Percentiles rank a stretch among this genome's conserved stretches.
Evolutionary conservation across 1,140 invertebrate species (phyloP).

Genomic region (Druon quercuslanigerum): DNA sequence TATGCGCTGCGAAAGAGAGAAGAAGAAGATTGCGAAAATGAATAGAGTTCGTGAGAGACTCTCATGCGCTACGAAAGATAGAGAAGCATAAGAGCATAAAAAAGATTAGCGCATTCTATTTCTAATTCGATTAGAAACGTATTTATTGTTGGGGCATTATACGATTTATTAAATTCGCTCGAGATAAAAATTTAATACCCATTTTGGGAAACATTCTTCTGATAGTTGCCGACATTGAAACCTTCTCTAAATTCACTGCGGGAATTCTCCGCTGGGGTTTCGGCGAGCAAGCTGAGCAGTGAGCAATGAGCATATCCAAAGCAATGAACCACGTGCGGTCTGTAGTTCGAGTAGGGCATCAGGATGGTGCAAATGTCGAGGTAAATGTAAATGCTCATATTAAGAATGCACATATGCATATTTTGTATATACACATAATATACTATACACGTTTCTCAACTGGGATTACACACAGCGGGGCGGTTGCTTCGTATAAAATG

Average conservation of each 20-base stretch:
- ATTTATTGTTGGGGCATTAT: too few species aligned
- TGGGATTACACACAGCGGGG: conserved; percentile 35
- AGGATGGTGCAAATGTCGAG: conserved; percentile 19
- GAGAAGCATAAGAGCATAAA: too few species aligned
- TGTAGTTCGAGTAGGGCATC: conserved; percentile 16
- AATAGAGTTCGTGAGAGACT: too few species aligned
- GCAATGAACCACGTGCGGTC: conserved; percentile 26
- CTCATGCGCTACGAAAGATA: too few species aligned
- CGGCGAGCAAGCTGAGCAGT: background rate
- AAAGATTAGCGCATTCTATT: too few species aligned
- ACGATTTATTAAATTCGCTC: too few species aligned
- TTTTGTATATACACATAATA: conserved; percentile 31
- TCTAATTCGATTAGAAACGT: too few species aligned
- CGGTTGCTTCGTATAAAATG: conserved; percentile 35
- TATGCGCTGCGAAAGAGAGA: too few species aligned
- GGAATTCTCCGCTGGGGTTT: conserved; percentile 8
- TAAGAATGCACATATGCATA: background rate
- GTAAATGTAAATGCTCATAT: conserved; percentile 35
- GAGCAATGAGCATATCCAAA: conserved; percentile 6
- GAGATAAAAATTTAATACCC: background rate
- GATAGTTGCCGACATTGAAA: background rate
- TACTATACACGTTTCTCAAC: conserved; percentile 34
- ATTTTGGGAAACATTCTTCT: background rate
- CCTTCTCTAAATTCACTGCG: conserved; percentile 6
- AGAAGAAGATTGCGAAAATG: too few species aligned